These are phyloP conservation scores for Psylliodes chrysocephalus DNA, from an alignment of 2,888 invertebrate species.

Conservation along the genomic window DNA sequence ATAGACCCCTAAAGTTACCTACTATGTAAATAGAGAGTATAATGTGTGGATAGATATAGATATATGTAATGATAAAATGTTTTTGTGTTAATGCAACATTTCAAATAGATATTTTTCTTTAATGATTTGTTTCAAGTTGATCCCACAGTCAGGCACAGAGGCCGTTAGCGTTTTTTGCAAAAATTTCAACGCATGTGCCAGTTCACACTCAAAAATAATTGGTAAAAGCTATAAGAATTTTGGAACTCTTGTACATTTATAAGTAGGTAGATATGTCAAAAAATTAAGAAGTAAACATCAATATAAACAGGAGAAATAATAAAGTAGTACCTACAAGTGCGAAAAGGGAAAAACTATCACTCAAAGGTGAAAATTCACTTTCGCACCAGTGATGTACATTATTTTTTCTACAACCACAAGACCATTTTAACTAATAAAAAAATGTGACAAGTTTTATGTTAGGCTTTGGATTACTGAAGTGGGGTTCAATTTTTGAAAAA, in stretches of 20 bases:
- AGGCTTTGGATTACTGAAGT: no score
- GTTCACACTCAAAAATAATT: constrained; percentile 59
- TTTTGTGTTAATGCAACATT: constrained; percentile 54
- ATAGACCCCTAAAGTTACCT: constrained; percentile 50
- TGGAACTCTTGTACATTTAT: background rate
- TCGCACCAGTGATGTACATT: no score
- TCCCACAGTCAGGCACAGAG: constrained; percentile 65
- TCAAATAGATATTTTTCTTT: constrained; percentile 61
- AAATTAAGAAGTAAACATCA: no score
- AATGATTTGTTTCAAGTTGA: constrained; percentile 65
- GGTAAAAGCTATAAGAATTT: background rate
- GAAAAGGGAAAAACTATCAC: no score
- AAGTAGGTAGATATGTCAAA: no score
- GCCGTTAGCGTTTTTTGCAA: constrained; percentile 60
- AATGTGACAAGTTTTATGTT: no score
- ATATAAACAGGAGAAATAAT: no score
- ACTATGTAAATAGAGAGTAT: constrained; percentile 60
- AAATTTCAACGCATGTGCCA: constrained; percentile 60
- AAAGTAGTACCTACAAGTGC: no score
- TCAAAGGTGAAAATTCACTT: no score
- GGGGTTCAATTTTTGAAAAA: no score
- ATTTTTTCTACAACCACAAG: no score
- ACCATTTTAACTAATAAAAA: no score
- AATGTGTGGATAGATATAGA: constrained; percentile 61
- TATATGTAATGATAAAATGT: constrained; percentile 58